Base-by-base conservation (phyloP, 2,797 vertebrate species). In the Clamator glandarius region DNA sequence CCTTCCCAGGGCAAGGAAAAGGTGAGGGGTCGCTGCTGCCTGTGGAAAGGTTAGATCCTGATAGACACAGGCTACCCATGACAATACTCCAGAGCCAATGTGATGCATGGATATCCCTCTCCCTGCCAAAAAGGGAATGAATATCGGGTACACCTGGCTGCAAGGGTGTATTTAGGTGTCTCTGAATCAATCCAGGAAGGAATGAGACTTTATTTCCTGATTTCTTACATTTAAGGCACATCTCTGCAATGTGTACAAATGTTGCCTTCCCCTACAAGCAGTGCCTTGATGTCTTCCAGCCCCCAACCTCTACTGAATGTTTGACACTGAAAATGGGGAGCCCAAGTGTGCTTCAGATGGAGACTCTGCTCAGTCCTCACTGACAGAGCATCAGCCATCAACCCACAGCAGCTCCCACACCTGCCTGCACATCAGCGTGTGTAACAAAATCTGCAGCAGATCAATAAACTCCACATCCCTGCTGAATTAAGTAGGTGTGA, bases 401-500 rank as follows among this genome's bases (percentile, higher is more conserved):
- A 14, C 46, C 29, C 78, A 12, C 78, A 78, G 68, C 92, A 92
- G 61, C 84, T 91, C 84, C 90, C 64, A 89, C 70, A 31, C 24
- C 78, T 58, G 57, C 59, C 33, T 2, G 0, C 4, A 4, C 8
- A 33, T 51, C 78, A 51, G 44, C 1, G 9, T 9, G 2, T 51
- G 87, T 82, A 83, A 90, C 6, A 5, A 28, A 42, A 85, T 31
- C 92, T 69, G 9, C 1, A 0, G 57, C 67, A 35, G 23, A 19
- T 15, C 41, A 7, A 46, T 8, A 29, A 74, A 29, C 50, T 76
- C 44, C 4, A 1, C 80, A 6, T 72, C 35, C 13, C 81, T 12
- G 15, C 58, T 78, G 79, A 36, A 85, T 86, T 39, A 10, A 87
- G 83, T 31, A 89, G 69, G 87, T 93, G 91, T 63, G 73, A 95